Evolutionary conservation across 2,113 vertebrate species (phyloP), one percentile per base, ranked within the genome.

Genomic region (human): DNA sequence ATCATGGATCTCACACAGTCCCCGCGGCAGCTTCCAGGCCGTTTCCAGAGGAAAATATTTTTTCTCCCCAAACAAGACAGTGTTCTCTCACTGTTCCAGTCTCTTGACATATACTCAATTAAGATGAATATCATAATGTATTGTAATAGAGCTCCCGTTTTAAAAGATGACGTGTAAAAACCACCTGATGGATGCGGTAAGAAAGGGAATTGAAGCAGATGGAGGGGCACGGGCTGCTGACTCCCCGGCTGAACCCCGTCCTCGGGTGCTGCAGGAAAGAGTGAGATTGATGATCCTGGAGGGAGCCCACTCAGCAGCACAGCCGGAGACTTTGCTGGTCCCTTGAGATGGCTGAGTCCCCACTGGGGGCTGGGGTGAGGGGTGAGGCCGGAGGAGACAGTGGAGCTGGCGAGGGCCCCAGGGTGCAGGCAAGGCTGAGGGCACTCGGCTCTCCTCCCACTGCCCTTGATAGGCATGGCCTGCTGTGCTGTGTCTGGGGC

Each of bases 361-460:
- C 32, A 1, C n/a, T 10, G 43, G 40, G 6, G 20, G 16, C 30
- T 23, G 61, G 27, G 61, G 11, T 13, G 4, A 64, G 61, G 79
- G 23, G 3, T 17, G 48, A 30, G 17, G 32, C 45, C 32, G 43
- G 27, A 3, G 25, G 64, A 32, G 72, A 38, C 57, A 3, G n/a
- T 8, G 55, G 57, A n/a, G 8, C 1, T 2, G 16, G 45, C 4
- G 30, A 38, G 40, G 45, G 25, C 50, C 50, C 6, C 13, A 6
- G n/a, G 59, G 38, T 2, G 0, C 17, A 22, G 50, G 6, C 0
- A 0, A 11, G 38, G 61, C 50, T 20, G 18, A 61, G 27, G 66
- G 13, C 0, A 1, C 3, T 2, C 9, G 22, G 45, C 38, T 32
- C 0, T 23, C 23, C 22, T 30, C n/a, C 5, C 5, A 1, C 8